Percentiles rank a stretch among this genome's conserved stretches.
phyloP scores from a whole-genome alignment of 2,113 vertebrate genomes.

The Sylvilagus bachmani region DNA sequence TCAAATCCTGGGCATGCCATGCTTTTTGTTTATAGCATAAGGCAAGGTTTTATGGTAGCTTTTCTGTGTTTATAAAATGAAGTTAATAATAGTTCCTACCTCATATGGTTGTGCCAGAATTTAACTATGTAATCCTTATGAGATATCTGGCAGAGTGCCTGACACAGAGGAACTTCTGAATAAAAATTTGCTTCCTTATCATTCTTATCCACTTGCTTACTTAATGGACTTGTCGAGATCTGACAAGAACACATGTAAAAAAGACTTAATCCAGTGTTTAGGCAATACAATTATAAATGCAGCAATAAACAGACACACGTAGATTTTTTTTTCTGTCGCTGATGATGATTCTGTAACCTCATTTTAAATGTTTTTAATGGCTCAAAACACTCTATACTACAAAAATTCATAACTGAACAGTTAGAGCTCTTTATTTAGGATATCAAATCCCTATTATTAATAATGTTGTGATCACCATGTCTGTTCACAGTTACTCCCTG shows the following conservation, averaged over 20 bases:
- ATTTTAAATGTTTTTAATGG: conserved; percentile 52
- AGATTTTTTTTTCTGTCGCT: conserved; percentile 38
- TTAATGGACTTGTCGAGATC: conserved; percentile 39
- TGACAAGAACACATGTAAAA: conserved; percentile 27
- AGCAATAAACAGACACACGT: not conserved
- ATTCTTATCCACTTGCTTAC: not conserved
- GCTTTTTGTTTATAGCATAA: not conserved
- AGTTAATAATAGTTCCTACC: conserved; percentile 26
- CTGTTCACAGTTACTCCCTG: conserved; percentile 28
- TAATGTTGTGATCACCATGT: not conserved
- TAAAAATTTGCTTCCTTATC: conserved; percentile 36
- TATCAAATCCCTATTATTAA: not conserved
- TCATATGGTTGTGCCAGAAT: not conserved
- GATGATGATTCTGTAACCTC: not conserved
- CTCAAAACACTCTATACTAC: not conserved
- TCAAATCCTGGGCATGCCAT: not conserved
- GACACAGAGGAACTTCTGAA: conserved; percentile 6
- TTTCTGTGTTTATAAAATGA: conserved; percentile 28
- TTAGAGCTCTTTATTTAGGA: not conserved
- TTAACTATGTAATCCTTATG: conserved; percentile 42
- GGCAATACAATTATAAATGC: conserved; percentile 38
- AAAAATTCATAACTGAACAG: conserved; percentile 2
- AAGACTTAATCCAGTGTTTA: not conserved
- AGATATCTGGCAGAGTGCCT: conserved; percentile 34
- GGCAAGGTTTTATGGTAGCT: not conserved